Evolutionary conservation across 2,113 vertebrate genomes (phyloP), one percentile per base, ranked within the genome.

Genomic region (Sterna hirundo): DNA sequence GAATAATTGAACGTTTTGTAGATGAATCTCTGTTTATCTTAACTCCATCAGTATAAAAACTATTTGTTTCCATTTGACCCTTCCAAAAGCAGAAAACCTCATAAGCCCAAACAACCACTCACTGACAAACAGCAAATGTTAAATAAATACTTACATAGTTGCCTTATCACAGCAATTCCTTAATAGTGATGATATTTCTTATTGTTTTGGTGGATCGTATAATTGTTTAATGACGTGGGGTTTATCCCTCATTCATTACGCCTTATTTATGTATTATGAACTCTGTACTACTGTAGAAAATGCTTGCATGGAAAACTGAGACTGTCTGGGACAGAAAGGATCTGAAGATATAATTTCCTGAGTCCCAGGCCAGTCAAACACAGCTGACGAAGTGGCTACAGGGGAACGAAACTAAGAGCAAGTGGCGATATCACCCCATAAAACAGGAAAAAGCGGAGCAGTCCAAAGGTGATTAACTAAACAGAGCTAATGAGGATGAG

Each of bases 1-100:
- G 82, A 97, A 94, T 94, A 95, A 95, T 38, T 94, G 58, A 92
- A 94, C 80, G 57, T 85, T 97, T 91, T 34, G 75, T 44, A 90
- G 44, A 77, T 46, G 75, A 96, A 92, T 72, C 77, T 83, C 52
- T 49, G 65, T 46, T 84, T 95, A 72, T 52, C 61, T 86, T 65
- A 76, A 77, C 25, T 93, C n/a, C 42, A 81, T 65, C 84, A 81
- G 15, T 42, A 78, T 68, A 86, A 97, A 77, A 69, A 49, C 27
- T 61, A 44, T 60, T 88, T 66, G 38, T 62, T 95, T 95, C 27
- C 5, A 13, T 80, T 86, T 58, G 17, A 51, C 22, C 36, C 30
- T 91, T 86, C 46, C 1, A 1, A 70, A 87, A 40, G 21, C 40
- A 95, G 58, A 74, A 95, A 90, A 74, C 54, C 46, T 74, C 1